A percentile compares a stretch with the other conserved stretches of the same genome.
Conservation (phyloP, 2,888 invertebrate species). For the Diplolepis rosae region DNA sequence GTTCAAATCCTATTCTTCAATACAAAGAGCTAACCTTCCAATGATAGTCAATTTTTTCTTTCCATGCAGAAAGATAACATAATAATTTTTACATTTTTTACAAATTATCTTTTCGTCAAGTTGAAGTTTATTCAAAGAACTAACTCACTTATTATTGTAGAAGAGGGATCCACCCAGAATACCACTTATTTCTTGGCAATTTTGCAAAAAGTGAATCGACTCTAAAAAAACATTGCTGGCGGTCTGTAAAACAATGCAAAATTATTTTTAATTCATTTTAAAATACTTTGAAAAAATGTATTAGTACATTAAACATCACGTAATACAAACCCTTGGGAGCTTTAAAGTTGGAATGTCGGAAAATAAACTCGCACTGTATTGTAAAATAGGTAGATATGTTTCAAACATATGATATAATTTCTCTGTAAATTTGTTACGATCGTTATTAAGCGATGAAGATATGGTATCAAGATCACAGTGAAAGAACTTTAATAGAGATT, state of each 20-base stretch:
- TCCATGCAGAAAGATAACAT: too few relatives aligned
- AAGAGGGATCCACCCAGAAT: slow-evolving; percentile 90
- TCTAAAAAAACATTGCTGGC: slow-evolving; percentile 90
- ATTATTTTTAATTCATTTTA: background rate
- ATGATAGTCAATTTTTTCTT: too few relatives aligned
- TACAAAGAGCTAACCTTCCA: too few relatives aligned
- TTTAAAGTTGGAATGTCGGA: slow-evolving; percentile 87
- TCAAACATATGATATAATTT: slow-evolving; percentile 91
- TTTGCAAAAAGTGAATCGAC: slow-evolving; percentile 89
- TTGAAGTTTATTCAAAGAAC: too few relatives aligned
- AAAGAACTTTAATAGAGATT: slow-evolving; percentile 86
- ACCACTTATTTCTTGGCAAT: slow-evolving; percentile 85
- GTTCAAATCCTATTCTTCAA: too few relatives aligned
- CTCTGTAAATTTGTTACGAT: slow-evolving; percentile 78
- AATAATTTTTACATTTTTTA: too few relatives aligned
- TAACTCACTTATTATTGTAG: slow-evolving; percentile 89
- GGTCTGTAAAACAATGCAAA: slow-evolving; percentile 76
- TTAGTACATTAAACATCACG: background rate
- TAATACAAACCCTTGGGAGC: slow-evolving; percentile 82
- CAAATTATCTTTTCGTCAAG: too few relatives aligned
- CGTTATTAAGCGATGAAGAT: slow-evolving; percentile 76
- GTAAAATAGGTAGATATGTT: slow-evolving; percentile 90
- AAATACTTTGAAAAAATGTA: too few relatives aligned
- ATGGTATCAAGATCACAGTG: slow-evolving; percentile 88
- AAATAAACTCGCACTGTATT: slow-evolving; percentile 89